Evolutionary conservation across 2,888 invertebrate genomes (phyloP).

Genomic region (Drosophila kambysellisi): DNA sequence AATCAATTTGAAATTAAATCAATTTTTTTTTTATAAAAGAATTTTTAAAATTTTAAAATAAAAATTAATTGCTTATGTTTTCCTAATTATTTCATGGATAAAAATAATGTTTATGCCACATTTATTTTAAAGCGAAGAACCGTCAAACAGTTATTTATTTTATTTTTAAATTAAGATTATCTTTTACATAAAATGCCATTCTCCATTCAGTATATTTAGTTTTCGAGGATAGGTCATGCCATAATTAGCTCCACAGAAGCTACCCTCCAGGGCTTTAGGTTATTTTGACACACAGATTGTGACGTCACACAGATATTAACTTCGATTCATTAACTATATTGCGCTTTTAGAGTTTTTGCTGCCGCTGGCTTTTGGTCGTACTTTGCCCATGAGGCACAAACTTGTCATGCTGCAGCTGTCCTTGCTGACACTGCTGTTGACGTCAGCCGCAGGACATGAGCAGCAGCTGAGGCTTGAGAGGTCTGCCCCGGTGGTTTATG

Average conservation of each 20-base stretch:
- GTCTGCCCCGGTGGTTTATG: slow-evolving; percentile 1
- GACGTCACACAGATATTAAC: not conserved
- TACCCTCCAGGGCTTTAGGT: not conserved
- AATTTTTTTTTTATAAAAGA: too few relatives aligned
- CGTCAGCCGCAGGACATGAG: slow-evolving; percentile 2
- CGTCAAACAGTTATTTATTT: too few relatives aligned
- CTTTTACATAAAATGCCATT: not conserved
- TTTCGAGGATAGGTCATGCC: not conserved
- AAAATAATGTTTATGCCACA: too few relatives aligned
- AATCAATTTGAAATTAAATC: not conserved
- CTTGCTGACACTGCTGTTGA: slow-evolving; percentile 32
- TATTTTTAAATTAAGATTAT: not conserved
- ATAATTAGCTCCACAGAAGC: not conserved
- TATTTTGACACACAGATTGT: not conserved
- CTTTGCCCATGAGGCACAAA: slow-evolving; percentile 18
- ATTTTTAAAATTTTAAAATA: too few relatives aligned
- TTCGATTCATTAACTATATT: slow-evolving; percentile 8
- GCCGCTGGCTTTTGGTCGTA: slow-evolving; percentile 2
- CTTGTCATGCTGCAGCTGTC: slow-evolving; percentile 52
- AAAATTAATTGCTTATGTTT: too few relatives aligned
- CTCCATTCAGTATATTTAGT: not conserved
- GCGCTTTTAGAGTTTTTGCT: slow-evolving; percentile 10
- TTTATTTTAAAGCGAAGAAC: too few relatives aligned
- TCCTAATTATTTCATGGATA: too few relatives aligned
- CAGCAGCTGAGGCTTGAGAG: slow-evolving; percentile 13